Evolutionary conservation across 2,113 vertebrate species (phyloP), one percentile per base, ranked within the genome.

Genomic region (Isichthys henryi): DNA sequence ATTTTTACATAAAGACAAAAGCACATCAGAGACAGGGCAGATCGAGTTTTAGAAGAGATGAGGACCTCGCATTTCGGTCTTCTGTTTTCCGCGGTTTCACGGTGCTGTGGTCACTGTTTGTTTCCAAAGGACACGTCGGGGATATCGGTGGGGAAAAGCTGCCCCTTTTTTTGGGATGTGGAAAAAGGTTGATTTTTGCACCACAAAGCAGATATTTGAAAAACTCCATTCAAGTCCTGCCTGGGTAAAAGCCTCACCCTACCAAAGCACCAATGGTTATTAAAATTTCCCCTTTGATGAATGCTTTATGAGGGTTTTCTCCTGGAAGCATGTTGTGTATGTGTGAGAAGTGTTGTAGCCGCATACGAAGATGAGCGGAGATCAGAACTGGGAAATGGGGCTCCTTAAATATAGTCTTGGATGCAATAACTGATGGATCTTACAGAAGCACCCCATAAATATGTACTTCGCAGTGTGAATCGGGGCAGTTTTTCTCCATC

Each of bases 1-100:
- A 93, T 89, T 95, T 96, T 96, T 95, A 95, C 95, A 96, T 95
- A 96, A 95, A 96, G 94, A 96, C 95, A 96, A 96, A 96, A 94
- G 92, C 53, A 91, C 92, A 92, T 93, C 95, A 94, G 95, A 95
- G 94, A 93, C 93, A 92, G 93, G 94, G 92, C 91, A 93, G 62
- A 56, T 82, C 39, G 93, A 93, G 94, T 95, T 94, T 96, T 94
- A 95, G 95, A 90, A 89, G 92, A 94, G 94, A 95, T 93, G 92
- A 95, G 92, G 74, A 91, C 93, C 91, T 93, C 92, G 89, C 93
- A 27, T 23, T 93, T 48, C 94, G 94, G 94, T 95, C 93, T 91
- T 94, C 93, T 91, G 92, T 93, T 93, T 90, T 93, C 94, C 95
- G 94, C 95, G 95, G 94, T 95, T 95, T 96, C 96, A 96, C 95